These are phyloP conservation scores for Pseudobourletiella spinata DNA, from an alignment of 1,140 invertebrate genomes.

Conservation along the genomic window DNA sequence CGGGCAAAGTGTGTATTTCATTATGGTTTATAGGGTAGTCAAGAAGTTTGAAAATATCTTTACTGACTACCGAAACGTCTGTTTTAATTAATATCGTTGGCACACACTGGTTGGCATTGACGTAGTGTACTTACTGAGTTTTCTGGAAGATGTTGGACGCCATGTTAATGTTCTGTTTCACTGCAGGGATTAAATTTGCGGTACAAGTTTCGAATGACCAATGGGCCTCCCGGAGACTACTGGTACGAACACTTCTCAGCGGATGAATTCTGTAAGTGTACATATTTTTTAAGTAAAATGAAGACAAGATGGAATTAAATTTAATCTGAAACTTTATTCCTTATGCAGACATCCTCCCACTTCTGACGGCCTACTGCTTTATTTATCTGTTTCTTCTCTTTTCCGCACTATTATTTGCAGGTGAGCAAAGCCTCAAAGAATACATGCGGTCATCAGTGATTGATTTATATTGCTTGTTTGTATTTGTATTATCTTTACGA, in stretches of 20 bases:
- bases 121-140: too few species aligned
- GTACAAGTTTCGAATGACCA: conserved; percentile 68
- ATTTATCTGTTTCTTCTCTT: conserved; percentile 56
- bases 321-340: neutral
- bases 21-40: too few species aligned
- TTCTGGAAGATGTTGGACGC: too few species aligned
- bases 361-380: conserved; percentile 53
- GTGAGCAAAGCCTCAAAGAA: conserved; percentile 35
- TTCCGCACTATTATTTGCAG: conserved; percentile 53
- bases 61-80: too few species aligned
- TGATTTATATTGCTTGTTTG: too few species aligned
- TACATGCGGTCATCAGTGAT: neutral
- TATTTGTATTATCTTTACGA: too few species aligned
- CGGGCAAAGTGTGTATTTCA: too few species aligned
- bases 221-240: conserved; percentile 61
- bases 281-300: conserved; percentile 9
- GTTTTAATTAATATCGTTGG: too few species aligned
- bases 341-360: conserved; percentile 61
- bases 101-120: too few species aligned
- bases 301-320: neutral
- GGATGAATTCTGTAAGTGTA: conserved; percentile 79
- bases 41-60: too few species aligned
- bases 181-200: conserved; percentile 59
- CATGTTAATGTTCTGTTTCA: too few species aligned
- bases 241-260: conserved; percentile 83